These are phyloP conservation scores for Aphelenchoides fujianensis DNA, from an alignment of 1,140 invertebrate genomes.

Conservation along the genomic window DNA sequence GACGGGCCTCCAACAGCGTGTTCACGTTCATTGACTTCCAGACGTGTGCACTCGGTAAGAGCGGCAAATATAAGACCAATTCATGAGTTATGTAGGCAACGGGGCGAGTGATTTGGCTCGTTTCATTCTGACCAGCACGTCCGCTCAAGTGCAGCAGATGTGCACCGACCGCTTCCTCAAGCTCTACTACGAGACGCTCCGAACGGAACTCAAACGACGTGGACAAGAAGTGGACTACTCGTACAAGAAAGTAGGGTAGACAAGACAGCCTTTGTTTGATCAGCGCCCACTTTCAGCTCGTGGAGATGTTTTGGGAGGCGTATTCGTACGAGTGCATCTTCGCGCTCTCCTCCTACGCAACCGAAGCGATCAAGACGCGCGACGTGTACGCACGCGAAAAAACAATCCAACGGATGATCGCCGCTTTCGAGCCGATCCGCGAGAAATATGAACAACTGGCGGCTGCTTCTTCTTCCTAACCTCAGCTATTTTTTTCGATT, in stretches of 20 bases:
- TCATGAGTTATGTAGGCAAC: background rate
- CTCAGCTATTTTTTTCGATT: background rate
- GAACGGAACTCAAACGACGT: constrained; percentile 12
- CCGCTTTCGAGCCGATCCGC: constrained; percentile 7
- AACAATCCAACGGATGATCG: constrained; percentile 14
- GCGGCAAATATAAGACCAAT: background rate
- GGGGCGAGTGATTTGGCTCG: constrained; percentile 10
- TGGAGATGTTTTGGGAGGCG: background rate
- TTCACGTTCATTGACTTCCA: constrained; percentile 11
- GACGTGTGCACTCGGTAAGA: background rate
- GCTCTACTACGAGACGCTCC: constrained; percentile 4
- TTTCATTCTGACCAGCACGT: constrained; percentile 10
- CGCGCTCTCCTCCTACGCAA: background rate
- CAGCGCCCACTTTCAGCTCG: background rate
- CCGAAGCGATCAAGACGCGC: constrained; percentile 7
- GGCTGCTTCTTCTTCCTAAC: too few relatives aligned
- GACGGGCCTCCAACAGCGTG: background rate
- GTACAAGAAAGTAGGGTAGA: background rate
- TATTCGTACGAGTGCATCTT: constrained; percentile 8
- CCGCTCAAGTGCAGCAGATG: constrained; percentile 11
- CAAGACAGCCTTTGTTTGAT: too few relatives aligned
- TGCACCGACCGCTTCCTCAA: constrained; percentile 10
- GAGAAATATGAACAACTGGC: constrained; percentile 12
- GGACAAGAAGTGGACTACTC: constrained; percentile 8
- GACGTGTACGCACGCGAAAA: background rate